A percentile compares a stretch with the other conserved stretches of the same genome.
Evolutionary conservation across 2,113 vertebrate genomes (phyloP).

Genomic region (Cyprinodon tularosa): DNA sequence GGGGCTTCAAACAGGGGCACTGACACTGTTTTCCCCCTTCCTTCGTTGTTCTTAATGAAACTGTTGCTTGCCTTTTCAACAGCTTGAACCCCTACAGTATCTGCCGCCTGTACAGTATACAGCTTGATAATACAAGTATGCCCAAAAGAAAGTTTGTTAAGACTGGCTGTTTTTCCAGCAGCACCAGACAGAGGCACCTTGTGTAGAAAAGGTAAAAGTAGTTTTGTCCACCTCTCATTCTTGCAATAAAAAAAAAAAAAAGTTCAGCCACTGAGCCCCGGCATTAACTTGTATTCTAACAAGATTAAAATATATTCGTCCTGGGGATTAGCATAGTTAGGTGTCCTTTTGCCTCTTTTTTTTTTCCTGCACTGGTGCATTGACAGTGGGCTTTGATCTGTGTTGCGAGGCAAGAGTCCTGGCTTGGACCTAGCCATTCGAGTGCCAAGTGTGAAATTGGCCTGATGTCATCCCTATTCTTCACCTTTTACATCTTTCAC

Average conservation of each 20-base stretch:
- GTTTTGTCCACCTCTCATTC: conserved; percentile 83
- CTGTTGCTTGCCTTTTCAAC: conserved; percentile 50
- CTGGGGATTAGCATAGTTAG: conserved; percentile 99
- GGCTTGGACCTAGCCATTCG: conserved; percentile 92
- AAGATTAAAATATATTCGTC: conserved; percentile 99
- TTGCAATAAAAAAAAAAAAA: conserved; percentile 79
- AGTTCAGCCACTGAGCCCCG: conserved; percentile 93
- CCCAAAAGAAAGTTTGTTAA: conserved; percentile 64
- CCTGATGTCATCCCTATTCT: conserved; percentile 99
- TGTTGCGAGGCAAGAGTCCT: conserved; percentile 91
- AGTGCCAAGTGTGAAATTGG: conserved; percentile 99
- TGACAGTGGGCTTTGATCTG: conserved; percentile 98
- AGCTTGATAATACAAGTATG: conserved; percentile 54
- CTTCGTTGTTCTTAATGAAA: conserved; percentile 70
- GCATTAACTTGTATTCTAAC: conserved; percentile 99
- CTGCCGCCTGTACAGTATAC: conserved; percentile 60
- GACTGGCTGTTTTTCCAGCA: conserved; percentile 60
- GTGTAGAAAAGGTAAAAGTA: conserved; percentile 90
- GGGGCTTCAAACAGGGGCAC: conserved; percentile 78
- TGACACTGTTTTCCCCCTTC: conserved; percentile 60
- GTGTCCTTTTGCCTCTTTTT: conserved; percentile 90
- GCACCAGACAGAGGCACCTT: conserved; percentile 73
- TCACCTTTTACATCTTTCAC: conserved; percentile 96
- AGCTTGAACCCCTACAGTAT: conserved; percentile 34
- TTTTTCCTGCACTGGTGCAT: conserved; percentile 76